Percentiles rank a stretch among this genome's conserved stretches.
Conservation (phyloP, 2,888 invertebrate genomes). For the Argyresthia albistria region DNA sequence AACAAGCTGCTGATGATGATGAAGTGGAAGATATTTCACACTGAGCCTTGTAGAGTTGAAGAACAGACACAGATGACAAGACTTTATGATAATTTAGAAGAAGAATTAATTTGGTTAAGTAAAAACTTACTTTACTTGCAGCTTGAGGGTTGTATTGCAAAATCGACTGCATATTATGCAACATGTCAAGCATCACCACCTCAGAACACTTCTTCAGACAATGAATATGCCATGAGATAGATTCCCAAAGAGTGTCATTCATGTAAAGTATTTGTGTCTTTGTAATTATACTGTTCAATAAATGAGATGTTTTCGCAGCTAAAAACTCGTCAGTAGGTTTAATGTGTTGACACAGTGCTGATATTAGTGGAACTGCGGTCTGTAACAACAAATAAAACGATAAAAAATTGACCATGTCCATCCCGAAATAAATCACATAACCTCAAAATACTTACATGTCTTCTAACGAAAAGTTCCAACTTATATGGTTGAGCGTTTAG, state of each 20-base stretch:
- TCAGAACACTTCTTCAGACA: conserved; percentile 50
- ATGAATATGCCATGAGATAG: conserved; percentile 54
- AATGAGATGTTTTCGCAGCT: conserved; percentile 70
- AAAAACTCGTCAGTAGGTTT: conserved; percentile 64
- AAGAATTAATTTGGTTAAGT: neutral
- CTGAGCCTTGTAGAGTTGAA: too few relatives aligned
- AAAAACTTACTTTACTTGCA: conserved; percentile 31
- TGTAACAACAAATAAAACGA: too few relatives aligned
- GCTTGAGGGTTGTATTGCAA: conserved; percentile 33
- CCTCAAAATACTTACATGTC: conserved; percentile 41
- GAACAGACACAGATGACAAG: too few relatives aligned
- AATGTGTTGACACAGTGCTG: conserved; percentile 37
- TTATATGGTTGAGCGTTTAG: conserved; percentile 76
- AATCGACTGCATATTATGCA: conserved; percentile 53
- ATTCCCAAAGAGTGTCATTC: conserved; percentile 33
- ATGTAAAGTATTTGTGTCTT: conserved; percentile 64
- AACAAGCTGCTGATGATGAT: too few relatives aligned
- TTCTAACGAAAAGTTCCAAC: conserved; percentile 46
- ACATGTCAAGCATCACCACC: conserved; percentile 49
- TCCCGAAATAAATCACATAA: neutral
- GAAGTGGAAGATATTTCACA: too few relatives aligned
- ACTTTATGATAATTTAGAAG: too few relatives aligned
- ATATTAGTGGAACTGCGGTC: too few relatives aligned
- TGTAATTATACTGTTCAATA: conserved; percentile 66
- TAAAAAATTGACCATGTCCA: too few relatives aligned